phyloP scores from a whole-genome alignment of 2,888 invertebrate species.

The Lamellibrachia columna region DNA sequence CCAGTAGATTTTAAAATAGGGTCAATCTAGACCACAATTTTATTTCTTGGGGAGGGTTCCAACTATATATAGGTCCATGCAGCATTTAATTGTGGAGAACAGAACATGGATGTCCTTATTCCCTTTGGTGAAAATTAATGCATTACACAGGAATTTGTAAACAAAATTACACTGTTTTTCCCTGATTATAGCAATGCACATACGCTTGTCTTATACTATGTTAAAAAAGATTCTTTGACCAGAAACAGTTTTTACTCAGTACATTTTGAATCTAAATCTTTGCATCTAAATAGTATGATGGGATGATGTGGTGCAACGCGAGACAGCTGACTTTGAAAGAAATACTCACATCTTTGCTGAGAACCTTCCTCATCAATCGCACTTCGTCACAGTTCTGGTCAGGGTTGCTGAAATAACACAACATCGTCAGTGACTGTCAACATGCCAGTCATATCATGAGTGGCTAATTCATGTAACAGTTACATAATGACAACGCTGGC shows the following conservation, averaged over 20 bases:
- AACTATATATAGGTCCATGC: background rate
- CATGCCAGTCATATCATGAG: background rate
- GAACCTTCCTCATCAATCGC: constrained; percentile 87
- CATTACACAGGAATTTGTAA: too few relatives aligned
- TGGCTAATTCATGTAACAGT: too few relatives aligned
- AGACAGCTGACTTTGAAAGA: background rate
- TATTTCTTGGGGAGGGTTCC: background rate
- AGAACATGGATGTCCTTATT: background rate
- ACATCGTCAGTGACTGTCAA: background rate
- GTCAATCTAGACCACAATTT: background rate
- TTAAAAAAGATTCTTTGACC: background rate
- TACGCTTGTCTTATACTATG: background rate
- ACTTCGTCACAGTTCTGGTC: constrained; percentile 78
- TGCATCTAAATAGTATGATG: too few relatives aligned
- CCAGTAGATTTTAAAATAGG: background rate
- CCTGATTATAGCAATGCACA: background rate
- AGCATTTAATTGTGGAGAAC: background rate
- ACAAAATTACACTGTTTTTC: too few relatives aligned
- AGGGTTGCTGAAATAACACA: background rate
- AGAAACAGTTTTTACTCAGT: background rate
- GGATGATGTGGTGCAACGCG: background rate
- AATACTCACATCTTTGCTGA: constrained; percentile 67
- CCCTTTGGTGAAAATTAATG: background rate
- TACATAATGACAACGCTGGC: too few relatives aligned
- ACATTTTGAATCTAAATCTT: too few relatives aligned